Conservation (phyloP, 2,888 invertebrate species). For the Mesorhabditis belari region DNA sequence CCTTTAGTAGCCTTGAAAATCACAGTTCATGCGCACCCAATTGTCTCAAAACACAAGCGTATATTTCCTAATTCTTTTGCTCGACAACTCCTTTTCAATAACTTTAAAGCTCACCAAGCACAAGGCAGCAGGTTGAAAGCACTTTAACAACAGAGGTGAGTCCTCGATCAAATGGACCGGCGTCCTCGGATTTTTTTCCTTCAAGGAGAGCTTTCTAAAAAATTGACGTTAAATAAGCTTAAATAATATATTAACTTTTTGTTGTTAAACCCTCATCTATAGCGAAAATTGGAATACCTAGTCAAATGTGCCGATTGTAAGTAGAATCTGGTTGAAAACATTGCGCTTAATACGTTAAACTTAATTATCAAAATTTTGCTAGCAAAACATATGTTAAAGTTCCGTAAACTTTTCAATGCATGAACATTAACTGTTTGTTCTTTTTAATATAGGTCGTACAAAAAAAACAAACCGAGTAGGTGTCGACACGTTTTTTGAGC, state of each 20-base stretch:
- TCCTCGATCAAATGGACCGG: slow-evolving; percentile 36
- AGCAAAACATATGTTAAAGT: background rate
- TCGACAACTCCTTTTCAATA: background rate
- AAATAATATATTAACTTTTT: no score
- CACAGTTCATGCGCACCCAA: background rate
- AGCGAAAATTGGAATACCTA: no score
- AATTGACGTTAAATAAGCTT: background rate
- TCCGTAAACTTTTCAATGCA: background rate
- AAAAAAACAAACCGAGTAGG: slow-evolving; percentile 28
- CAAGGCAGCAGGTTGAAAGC: slow-evolving; percentile 8
- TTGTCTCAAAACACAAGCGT: no score
- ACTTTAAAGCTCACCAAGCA: slow-evolving; percentile 9
- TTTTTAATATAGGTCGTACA: no score
- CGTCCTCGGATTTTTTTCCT: slow-evolving; percentile 47
- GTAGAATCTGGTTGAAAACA: no score
- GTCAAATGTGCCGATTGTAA: no score
- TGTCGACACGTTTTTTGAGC: slow-evolving; percentile 41
- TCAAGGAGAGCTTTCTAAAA: slow-evolving; percentile 44
- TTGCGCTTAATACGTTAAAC: slow-evolving; percentile 1
- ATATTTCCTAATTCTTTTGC: background rate
- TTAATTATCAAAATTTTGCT: slow-evolving; percentile 1
- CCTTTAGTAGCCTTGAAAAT: background rate
- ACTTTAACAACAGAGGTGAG: slow-evolving; percentile 34
- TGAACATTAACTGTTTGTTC: background rate
- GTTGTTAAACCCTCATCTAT: no score